Base-by-base conservation (phyloP, 2,888 invertebrate genomes). In the Stenodema calcarata region DNA sequence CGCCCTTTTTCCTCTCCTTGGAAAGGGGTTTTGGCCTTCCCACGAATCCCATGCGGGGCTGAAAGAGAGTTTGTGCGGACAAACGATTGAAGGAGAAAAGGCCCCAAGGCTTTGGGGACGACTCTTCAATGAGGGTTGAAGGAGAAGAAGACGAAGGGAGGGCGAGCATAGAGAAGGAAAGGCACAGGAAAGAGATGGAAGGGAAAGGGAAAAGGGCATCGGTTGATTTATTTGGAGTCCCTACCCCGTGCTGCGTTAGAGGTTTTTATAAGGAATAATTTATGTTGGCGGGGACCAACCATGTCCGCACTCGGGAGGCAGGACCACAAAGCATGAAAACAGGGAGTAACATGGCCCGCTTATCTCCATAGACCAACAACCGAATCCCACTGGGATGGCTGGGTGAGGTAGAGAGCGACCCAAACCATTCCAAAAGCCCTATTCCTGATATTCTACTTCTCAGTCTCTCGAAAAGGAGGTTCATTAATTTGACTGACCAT, bases 181-280 rank as follows among this genome's bases (percentile, higher is more conserved):
- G 23, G 62, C 23, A 80, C 12, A 50, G 54, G n/a, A 54, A n/a
- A 54, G 73, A 75, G 80, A 80, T 14, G 80, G 54, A 30, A 50
- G 44, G 35, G 35, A 79, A 44, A 47, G 47, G 80, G 54, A 42
- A 54, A 44, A 42, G 44, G 80, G 27, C 50, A 28, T 30, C 50
- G 16, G n/a, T 80, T 80, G 80, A 80, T 80, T 80, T 80, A 80
- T 80, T 54, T 50, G 54, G 54, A 28, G 54, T 44, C 78, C 47
- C 80, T 80, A 50, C 30, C 16, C 80, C 30, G 27, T 80, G 80
- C 73, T 44, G 84, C 73, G 73, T 73, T 47, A 44, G 84, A 50
- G 69, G 83, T 50, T 50, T 84, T 84, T 84, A 84, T 84, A 84
- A 84, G 84, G 84, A 84, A 84, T 84, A 84, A 84, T 84, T 84